Base-by-base conservation (phyloP, 2,113 vertebrate species). In the Hemicordylus capensis region DNA sequence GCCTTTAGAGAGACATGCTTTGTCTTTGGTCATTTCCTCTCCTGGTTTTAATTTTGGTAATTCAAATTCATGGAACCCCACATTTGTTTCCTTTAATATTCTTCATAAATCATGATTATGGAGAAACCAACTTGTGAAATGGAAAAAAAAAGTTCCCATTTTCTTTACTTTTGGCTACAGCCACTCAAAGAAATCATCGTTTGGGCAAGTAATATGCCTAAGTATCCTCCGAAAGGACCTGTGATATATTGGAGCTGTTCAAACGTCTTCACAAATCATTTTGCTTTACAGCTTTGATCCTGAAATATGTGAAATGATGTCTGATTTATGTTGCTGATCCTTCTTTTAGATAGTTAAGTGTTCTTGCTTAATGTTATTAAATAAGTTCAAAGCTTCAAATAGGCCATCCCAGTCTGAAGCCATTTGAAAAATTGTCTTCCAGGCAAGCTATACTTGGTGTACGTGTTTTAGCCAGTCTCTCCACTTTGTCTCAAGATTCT, bases 331-430 rank as follows among this genome's bases (percentile, higher is more conserved):
- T 76, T 54, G 73, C 90, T 90, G 89, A 93, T 96, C 92, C 92
- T 94, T 95, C 92, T 94, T 95, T 94, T 92, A 93, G 93, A 95
- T 95, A 95, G 94, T 95, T 95, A 95, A 95, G 91, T 95, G 91
- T 95, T 96, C 94, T 95, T 92, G 89, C 96, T 94, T 96, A 95
- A 96, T 94, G 94, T 95, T 97, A 96, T 96, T 96, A 96, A 96
- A 93, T 93, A 95, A 93, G 92, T 94, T 93, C 89, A 95, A 95
- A 94, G 93, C 88, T 93, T 81, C 72, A 92, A 93, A 92, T 93
- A 93, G 89, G 76, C 92, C 89, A 90, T 94, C 84, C 86, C 88
- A 87, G 88, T 82, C 85, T 93, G 66, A 75, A 74, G 86, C 77
- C 78, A 48, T 90, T 88, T 95, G 91, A 93, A 93, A 94, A 95